Evolutionary conservation across 1,140 invertebrate species (phyloP), one percentile per base, ranked within the genome.

Genomic region (Phymastichus coffea): DNA sequence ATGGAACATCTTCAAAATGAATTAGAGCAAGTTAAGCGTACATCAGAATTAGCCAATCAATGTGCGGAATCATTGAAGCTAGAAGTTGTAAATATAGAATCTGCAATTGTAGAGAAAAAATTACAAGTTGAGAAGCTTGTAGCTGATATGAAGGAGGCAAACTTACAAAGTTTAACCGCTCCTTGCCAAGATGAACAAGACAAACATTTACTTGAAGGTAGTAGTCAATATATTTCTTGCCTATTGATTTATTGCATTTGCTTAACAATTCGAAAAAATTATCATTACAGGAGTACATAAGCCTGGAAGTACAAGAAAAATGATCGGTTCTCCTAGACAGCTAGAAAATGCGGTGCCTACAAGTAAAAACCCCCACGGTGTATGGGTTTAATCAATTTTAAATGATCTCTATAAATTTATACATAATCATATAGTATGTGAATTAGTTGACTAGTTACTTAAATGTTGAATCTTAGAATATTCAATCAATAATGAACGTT

Each of bases 301-400:
- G 79, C 87, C 89, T 37, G 92, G 92, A 43, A 94, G 90, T 76
- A 91, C 89, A 43, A 83, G 93, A 51, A 88, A 92, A 75, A 95
- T 96, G 79, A 91, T 94, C 66, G 92, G 93, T 15, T 94, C 92
- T 26, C 92, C 93, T 33, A 83, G 93, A 63, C 92, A 95, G 76
- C 78, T 95, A 35, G 93, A 95, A 80, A 95, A 93, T 77, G 92
- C 94, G 30, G 92, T 95, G 43, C 92, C 93, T 38, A 95, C 93
- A 15, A 95, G 91, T 75, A 95, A 95, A 80, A 96, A 96, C 80
- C 94, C 94, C 35, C 93, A 97, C 71, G 94, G 94, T 22, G 94
- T 97, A 49, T 97, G 94, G 94, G 94, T 97, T 37, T 97, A 84
- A 83, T 61, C 49, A 63, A 59, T 53, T 38, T 33, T 37, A 61